These are phyloP conservation scores for Diceros bicornis DNA, from an alignment of 2,797 vertebrate species.

Conservation along the genomic window DNA sequence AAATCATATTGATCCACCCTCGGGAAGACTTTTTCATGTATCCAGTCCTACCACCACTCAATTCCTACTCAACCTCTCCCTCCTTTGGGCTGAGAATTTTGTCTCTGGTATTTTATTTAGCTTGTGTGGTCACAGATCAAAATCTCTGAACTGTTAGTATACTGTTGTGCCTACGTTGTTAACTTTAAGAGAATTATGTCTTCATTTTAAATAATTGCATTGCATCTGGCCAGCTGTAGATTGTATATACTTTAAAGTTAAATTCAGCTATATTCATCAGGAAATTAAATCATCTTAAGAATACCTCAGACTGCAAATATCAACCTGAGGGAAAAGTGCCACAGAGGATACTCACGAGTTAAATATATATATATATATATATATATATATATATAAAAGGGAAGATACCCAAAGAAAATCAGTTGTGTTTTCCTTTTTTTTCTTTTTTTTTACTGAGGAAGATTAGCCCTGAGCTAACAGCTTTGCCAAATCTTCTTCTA, in stretches of 20 bases:
- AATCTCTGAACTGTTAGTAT: not conserved
- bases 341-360: not conserved
- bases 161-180: not conserved
- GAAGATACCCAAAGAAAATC: not conserved
- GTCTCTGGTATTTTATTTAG: not conserved
- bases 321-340: not conserved
- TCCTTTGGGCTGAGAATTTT: not conserved
- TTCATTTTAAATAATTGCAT: conserved; percentile 9
- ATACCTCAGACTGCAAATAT: not conserved
- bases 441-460: not conserved
- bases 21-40: not conserved
- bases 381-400: not conserved
- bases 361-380: not conserved
- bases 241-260: not conserved
- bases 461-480: no score
- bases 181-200: not conserved
- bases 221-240: not conserved
- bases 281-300: not conserved
- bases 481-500: no score
- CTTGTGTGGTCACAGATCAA: not conserved
- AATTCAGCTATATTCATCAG: not conserved
- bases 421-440: not conserved
- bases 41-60: not conserved
- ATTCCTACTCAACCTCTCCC: not conserved
- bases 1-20: not conserved